Evolutionary conservation across 1,140 invertebrate genomes (phyloP), one percentile per base, ranked within the genome.

Genomic region (Xylocopa sonorina): DNA sequence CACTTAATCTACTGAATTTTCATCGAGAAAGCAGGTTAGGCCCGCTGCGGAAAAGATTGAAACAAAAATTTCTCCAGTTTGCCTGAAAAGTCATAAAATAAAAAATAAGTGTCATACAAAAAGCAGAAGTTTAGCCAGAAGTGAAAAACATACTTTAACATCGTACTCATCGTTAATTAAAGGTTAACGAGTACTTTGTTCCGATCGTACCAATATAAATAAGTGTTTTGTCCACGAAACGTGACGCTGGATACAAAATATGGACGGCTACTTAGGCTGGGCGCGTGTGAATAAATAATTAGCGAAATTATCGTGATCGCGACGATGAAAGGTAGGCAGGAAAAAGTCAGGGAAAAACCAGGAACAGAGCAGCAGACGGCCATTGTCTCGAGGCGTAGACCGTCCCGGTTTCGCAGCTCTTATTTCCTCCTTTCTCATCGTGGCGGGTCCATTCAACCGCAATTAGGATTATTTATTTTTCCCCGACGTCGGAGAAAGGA

Each of bases 391-490:
- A 53, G 46, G 43, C 46, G 50, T 27, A 55, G 24, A 67, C 69
- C 48, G 73, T 74, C 29, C 34, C 7, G 32, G 32, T 34, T 51
- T 63, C 73, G 27, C 48, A 32, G 66, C 50, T 53, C 29, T 50
- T 71, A 46, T 72, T 64, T 53, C 29, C 43, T 38, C 50, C 57
- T 50, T 72, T 43, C 71, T 80, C 50, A 51, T 80, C 69, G 48
- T 34, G 55, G 48, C 74, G 41, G 18, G 67, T 51, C 83, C 64
- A 73, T 85, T 85, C 81, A 50, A 24, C 68, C 58, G 75, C 82
- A 85, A 85, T 85, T 85, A 85, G 82, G 78, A 81, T 85, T 85
- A 85, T 85, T 85, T 85, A 84, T 84, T 85, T 84, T 81, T 78
- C 78, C 46, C 58, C 43, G 53, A 62, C 53, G 62, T 68, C 75